Evolutionary conservation across 2,888 invertebrate species (phyloP).

Genomic region (Theretra japonica): DNA sequence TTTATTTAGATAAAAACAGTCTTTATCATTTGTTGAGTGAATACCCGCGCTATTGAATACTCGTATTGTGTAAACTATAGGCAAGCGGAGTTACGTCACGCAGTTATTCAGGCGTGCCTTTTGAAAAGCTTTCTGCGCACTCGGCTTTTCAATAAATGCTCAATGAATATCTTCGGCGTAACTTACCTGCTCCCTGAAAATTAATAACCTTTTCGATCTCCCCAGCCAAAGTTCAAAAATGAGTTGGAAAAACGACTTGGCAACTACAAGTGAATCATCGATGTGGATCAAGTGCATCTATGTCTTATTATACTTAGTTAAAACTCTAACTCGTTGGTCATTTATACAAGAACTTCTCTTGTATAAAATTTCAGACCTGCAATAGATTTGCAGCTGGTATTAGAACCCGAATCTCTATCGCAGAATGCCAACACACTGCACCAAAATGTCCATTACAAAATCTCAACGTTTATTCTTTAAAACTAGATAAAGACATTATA

Average conservation of each 20-base stretch:
- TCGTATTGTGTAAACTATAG: conserved; percentile 48
- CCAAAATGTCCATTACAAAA: too few relatives aligned
- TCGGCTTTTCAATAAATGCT: conserved; percentile 71
- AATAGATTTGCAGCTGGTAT: too few relatives aligned
- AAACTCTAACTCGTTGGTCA: too few relatives aligned
- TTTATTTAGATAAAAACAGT: conserved; percentile 11
- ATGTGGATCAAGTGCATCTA: neutral
- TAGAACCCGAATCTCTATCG: too few relatives aligned
- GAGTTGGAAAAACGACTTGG: neutral
- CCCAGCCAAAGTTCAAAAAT: neutral
- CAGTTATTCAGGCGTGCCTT: conserved; percentile 61
- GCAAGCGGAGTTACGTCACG: conserved; percentile 49
- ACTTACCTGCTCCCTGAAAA: conserved; percentile 57
- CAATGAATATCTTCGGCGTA: conserved; percentile 56
- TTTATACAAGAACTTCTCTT: too few relatives aligned
- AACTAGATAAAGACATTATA: neutral
- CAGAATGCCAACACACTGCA: too few relatives aligned
- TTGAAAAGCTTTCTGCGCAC: conserved; percentile 63
- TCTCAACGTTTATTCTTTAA: neutral
- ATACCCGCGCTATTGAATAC: conserved; percentile 47
- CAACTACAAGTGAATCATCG: neutral
- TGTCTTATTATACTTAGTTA: too few relatives aligned
- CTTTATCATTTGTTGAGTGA: conserved; percentile 33
- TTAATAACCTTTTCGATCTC: conserved; percentile 61
- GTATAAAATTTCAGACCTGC: too few relatives aligned